A percentile compares a stretch with the other conserved stretches of the same genome.
phyloP scores from a whole-genome alignment of 2,797 vertebrate species.

The Melanotaenia maccullochi region DNA sequence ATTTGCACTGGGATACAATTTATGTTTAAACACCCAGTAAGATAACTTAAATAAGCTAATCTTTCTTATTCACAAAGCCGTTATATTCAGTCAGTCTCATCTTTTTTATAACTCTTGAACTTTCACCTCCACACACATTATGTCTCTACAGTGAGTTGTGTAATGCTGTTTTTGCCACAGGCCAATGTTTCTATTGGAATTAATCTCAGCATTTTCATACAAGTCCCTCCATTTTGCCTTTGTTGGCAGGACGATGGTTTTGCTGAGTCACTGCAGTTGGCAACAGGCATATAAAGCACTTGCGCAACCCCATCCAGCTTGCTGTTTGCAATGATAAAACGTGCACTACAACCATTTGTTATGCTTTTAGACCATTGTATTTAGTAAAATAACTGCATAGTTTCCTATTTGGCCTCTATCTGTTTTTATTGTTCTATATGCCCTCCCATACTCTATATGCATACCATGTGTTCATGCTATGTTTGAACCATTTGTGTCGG shows the following conservation, averaged over 20 bases:
- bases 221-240: slow-evolving; percentile 37
- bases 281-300: slow-evolving; percentile 28
- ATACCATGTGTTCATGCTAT: slow-evolving; percentile 6
- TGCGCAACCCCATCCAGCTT: slow-evolving; percentile 28
- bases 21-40: neutral
- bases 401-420: neutral
- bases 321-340: neutral
- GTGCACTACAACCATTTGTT: neutral
- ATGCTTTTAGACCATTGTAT: slow-evolving; percentile 2
- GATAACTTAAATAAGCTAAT: neutral
- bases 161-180: slow-evolving; percentile 23
- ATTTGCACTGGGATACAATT: neutral
- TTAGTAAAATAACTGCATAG: neutral
- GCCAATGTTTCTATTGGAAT: slow-evolving; percentile 49
- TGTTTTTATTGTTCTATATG: neutral
- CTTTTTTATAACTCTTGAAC: slow-evolving; percentile 4
- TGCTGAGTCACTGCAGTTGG: slow-evolving; percentile 73
- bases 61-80: slow-evolving; percentile 5
- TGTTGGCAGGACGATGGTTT: slow-evolving; percentile 48
- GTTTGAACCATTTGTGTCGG: slow-evolving; percentile 17
- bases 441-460: neutral
- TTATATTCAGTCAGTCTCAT: slow-evolving; percentile 11
- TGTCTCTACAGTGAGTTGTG: slow-evolving; percentile 15
- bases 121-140: neutral
- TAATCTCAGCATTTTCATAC: slow-evolving; percentile 54